Base-by-base conservation (phyloP, 2,797 vertebrate genomes). In the Chaetodon trifasciatus region DNA sequence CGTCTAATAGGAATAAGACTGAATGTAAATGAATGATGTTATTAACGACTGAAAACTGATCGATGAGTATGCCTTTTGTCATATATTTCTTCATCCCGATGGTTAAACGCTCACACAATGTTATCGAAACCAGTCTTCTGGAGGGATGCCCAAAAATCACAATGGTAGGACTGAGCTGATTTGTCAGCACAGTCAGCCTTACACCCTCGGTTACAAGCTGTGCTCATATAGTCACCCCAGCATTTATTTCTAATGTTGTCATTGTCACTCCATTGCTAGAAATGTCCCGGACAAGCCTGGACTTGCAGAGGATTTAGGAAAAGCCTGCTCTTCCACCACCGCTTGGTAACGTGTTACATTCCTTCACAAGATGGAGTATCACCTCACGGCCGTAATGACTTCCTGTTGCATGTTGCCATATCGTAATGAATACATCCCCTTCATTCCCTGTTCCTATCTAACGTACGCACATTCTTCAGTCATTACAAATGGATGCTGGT, bases 391-490 rank as follows among this genome's bases (percentile, higher is more conserved):
- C 81, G 65, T 61, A 21, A n/a, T 32, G 28, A 86, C 93, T 93
- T 94, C 90, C 91, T 89, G 83, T 73, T 86, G 39, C 67, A 79
- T 32, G 63, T 37, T 64, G 57, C 83, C 49, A 63, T 58, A 28
- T 15, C 62, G 63, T 35, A 11, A 78, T 83, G 76, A 88, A 86
- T 82, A 37, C 56, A 37, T 90, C 69, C 52, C 76, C 80, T 89
- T 83, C 70, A 77, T 85, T 87, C 64, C 53, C 78, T 69, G 75
- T 73, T 76, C 73, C 85, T 58, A 76, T 60, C 83, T 86, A 95
- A 95, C 94, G 93, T 93, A 90, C 89, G 8, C 0, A 0, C 94
- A 95, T 96, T 95, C 93, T 81, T 95, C 56, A 64, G 79, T 57
- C 76, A 83, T 93, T 91, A 94, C 88, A 76, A 73, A 87, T 58